These are phyloP conservation scores for Physeter macrocephalus DNA, from an alignment of 2,113 vertebrate genomes.

Conservation along the genomic window DNA sequence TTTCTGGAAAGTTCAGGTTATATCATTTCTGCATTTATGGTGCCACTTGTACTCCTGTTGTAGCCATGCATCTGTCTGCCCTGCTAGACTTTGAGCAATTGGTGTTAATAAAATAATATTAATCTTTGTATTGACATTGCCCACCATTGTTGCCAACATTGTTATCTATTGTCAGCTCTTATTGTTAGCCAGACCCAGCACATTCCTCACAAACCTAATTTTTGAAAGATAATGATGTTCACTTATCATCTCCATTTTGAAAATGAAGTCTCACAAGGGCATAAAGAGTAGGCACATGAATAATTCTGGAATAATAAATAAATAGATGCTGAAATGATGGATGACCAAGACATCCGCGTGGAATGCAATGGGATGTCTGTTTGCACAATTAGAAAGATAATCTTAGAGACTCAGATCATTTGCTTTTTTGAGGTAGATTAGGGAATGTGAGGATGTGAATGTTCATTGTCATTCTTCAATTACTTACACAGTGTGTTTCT, in stretches of 20 bases:
- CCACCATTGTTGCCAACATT: neutral
- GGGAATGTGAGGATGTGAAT: neutral
- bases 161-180: neutral
- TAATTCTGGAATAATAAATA: neutral
- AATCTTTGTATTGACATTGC: neutral
- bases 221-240: neutral
- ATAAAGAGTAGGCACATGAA: neutral
- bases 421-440: neutral
- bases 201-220: neutral
- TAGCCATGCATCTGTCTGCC: neutral
- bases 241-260: neutral
- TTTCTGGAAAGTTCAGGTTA: neutral
- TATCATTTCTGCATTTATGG: neutral
- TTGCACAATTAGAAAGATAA: neutral
- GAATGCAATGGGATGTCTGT: neutral
- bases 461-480: neutral
- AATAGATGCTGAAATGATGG: neutral
- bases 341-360: neutral
- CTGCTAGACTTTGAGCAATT: neutral
- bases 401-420: neutral
- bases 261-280: neutral
- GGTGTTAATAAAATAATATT: neutral
- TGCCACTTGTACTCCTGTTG: neutral
- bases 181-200: neutral
- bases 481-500: neutral